phyloP scores from a whole-genome alignment of 2,888 invertebrate species.

The Dicranocentrus wangi region DNA sequence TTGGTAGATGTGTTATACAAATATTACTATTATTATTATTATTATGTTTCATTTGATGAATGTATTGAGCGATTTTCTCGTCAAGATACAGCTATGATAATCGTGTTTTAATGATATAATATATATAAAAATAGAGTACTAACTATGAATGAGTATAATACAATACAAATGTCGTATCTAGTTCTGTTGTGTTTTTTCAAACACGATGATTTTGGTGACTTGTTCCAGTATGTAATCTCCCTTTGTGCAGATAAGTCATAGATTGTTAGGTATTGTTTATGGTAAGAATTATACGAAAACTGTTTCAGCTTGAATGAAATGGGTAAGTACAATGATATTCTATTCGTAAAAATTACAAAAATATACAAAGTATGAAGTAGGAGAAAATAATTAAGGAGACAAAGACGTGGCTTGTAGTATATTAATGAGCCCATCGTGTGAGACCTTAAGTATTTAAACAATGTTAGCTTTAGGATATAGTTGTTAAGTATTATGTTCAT shows the following conservation, averaged over 20 bases:
- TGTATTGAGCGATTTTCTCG: slow-evolving; percentile 30
- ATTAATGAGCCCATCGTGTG: slow-evolving; percentile 24
- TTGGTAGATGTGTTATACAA: slow-evolving; percentile 20
- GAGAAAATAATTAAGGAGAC: slow-evolving; percentile 5
- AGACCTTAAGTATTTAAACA: slow-evolving; percentile 50
- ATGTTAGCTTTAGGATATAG: slow-evolving; percentile 37
- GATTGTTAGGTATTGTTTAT: not conserved
- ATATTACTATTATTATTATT: too few relatives aligned
- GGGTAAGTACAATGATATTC: slow-evolving; percentile 62
- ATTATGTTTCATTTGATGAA: slow-evolving; percentile 11
- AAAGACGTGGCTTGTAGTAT: slow-evolving; percentile 44
- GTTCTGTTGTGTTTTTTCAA: slow-evolving; percentile 24
- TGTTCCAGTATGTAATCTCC: slow-evolving; percentile 59
- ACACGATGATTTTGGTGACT: slow-evolving; percentile 44
- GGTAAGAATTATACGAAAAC: slow-evolving; percentile 38
- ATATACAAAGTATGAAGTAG: slow-evolving; percentile 40
- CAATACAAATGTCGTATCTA: slow-evolving; percentile 40
- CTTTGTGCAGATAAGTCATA: slow-evolving; percentile 55
- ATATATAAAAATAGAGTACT: not conserved
- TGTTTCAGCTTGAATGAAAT: slow-evolving; percentile 54
- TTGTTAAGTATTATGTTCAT: slow-evolving; percentile 20
- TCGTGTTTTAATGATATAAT: slow-evolving; percentile 47
- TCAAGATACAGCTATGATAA: slow-evolving; percentile 53
- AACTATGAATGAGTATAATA: too few relatives aligned
- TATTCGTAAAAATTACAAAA: slow-evolving; percentile 56